Evolutionary conservation across 2,113 vertebrate genomes (phyloP), one percentile per base, ranked within the genome.

Genomic region (Lota lota): DNA sequence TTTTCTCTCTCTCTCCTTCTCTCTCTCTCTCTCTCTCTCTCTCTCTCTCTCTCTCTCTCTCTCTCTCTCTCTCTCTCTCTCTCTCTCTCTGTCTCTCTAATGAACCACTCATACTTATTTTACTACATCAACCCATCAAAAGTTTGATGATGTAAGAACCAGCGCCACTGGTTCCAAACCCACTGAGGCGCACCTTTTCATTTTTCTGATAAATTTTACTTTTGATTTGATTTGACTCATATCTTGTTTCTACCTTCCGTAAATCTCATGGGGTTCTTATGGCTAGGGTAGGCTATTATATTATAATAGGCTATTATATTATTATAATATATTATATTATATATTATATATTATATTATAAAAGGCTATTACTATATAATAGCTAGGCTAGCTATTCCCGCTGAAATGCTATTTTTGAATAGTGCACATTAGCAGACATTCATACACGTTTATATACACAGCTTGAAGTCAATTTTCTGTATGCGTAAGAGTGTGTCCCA

Each of bases 201-300:
- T 47, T 47, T 47, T 47, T 47, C 40, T 47, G 40, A 33, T 33
- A 4, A 7, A 33, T 47, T 47, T 47, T 14, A 28, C 47, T 68
- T 56, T 67, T 78, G 57, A 24, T 78, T 58, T 66, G 18, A 53
- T 19, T 16, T 76, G 75, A 80, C 40, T 76, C 69, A 28, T 63
- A 22, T 71, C 60, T 36, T 47, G 40, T 19, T 56, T 56, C 40
- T 47, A 11, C 40, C 40, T 8, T 21, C 57, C 10, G 2, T 11
- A 5, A 19, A 59, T 20, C n/a, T 19, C 57, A 11, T 21, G n/a
- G 57, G 8, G 57, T 59, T 21, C 58, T 53, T 4, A 6, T 24
- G 57, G 22, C n/a, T n/a, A n/a, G n/a, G n/a, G n/a, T n/a, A n/a
- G n/a, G n/a, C n/a, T n/a, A n/a, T n/a, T n/a, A n/a, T n/a, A n/a